A percentile compares a stretch with the other conserved stretches of the same genome.
Conservation (phyloP, 2,113 vertebrate species). For the Mellivora capensis region DNA sequence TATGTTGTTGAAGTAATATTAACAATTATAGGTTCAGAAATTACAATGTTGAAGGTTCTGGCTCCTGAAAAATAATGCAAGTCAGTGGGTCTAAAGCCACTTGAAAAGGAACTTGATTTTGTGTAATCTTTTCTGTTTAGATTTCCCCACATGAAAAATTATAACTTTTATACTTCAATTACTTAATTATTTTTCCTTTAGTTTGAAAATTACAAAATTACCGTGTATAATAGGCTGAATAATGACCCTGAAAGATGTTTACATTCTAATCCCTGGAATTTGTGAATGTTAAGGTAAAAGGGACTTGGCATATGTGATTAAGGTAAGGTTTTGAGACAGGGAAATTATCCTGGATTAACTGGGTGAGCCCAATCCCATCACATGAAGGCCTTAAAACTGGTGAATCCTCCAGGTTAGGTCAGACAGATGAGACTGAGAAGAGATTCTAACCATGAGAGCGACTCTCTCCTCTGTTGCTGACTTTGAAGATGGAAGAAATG, state of each 20-base stretch:
- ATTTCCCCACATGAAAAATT: background rate
- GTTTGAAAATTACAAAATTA: conserved; percentile 1
- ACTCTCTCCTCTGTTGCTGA: background rate
- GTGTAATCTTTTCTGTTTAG: background rate
- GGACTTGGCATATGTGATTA: background rate
- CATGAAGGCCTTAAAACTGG: background rate
- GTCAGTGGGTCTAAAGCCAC: background rate
- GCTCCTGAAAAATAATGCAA: background rate
- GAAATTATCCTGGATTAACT: background rate
- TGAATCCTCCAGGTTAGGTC: background rate
- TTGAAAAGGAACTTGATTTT: conserved; percentile 35
- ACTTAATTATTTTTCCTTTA: conserved; percentile 13
- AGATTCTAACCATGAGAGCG: background rate
- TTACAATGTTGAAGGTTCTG: background rate
- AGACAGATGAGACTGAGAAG: background rate
- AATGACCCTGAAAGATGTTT: background rate
- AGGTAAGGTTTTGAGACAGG: background rate
- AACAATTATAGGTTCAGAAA: conserved; percentile 20
- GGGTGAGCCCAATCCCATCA: background rate
- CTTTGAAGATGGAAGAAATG: background rate
- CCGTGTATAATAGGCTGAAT: background rate
- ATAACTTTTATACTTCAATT: conserved; percentile 8
- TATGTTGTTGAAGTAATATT: background rate
- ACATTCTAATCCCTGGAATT: background rate
- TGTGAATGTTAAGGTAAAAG: background rate